These are phyloP conservation scores for Noctua janthina DNA, from an alignment of 2,888 invertebrate species.

Conservation along the genomic window DNA sequence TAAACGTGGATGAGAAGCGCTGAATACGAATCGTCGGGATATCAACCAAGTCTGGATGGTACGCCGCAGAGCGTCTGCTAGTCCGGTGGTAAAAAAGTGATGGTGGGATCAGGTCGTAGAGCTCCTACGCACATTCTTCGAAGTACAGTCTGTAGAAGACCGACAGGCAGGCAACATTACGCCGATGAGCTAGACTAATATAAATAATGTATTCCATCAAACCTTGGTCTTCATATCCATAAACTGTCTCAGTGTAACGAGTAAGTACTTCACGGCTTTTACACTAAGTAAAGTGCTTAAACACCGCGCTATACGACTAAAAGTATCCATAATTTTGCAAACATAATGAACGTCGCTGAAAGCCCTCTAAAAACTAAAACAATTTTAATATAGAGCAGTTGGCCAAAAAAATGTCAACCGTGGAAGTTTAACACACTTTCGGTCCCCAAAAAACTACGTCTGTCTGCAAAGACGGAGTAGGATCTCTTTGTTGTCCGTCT, in stretches of 20 bases:
- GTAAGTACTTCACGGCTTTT: constrained; percentile 44
- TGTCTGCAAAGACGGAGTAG: no score
- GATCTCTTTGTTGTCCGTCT: no score
- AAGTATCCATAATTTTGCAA: constrained; percentile 59
- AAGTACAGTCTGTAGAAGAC: no score
- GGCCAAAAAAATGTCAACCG: background rate
- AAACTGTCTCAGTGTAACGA: constrained; percentile 32
- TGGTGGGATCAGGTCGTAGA: no score
- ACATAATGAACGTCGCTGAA: constrained; percentile 39
- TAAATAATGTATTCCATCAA: constrained; percentile 19
- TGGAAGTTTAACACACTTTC: background rate
- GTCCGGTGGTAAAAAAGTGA: no score
- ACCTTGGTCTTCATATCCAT: constrained; percentile 28
- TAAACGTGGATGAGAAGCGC: no score
- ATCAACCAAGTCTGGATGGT: no score
- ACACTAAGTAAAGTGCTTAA: constrained; percentile 60
- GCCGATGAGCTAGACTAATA: no score
- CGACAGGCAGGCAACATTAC: no score
- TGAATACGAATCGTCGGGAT: no score
- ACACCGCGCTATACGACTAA: constrained; percentile 44
- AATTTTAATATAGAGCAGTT: constrained; percentile 33
- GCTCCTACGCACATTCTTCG: no score
- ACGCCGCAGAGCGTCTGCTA: no score
- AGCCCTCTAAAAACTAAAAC: constrained; percentile 50
- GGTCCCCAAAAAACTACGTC: background rate